Conservation (phyloP, 2,113 vertebrate genomes). For the Mormoops blainvillei region DNA sequence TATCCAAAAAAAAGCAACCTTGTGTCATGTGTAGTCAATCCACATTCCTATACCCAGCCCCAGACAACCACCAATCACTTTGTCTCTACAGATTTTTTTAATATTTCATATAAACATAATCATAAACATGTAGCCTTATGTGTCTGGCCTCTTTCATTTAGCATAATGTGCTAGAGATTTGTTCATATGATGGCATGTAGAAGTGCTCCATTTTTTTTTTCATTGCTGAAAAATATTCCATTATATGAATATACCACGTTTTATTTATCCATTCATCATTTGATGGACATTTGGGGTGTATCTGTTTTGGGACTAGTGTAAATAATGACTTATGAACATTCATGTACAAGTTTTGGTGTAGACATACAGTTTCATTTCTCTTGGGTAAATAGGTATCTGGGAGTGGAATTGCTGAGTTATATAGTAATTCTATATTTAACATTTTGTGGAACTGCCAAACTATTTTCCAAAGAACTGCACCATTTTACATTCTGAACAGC, state of each 20-base stretch:
- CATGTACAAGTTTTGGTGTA: not conserved
- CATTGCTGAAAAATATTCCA: not conserved
- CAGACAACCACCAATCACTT: constrained; percentile 6
- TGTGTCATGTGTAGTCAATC: not conserved
- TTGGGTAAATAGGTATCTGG: not conserved
- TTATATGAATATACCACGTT: not conserved
- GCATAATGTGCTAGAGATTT: not conserved
- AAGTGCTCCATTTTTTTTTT: not conserved
- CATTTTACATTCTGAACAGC: not conserved
- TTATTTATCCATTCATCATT: not conserved
- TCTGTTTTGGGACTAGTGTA: no score
- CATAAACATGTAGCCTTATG: not conserved
- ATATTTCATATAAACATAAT: not conserved
- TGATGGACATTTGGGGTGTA: not conserved
- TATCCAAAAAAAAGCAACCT: not conserved
- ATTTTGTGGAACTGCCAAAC: not conserved
- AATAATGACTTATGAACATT: no score
- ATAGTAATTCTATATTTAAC: not conserved
- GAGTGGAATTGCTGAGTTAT: not conserved
- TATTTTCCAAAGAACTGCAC: not conserved
- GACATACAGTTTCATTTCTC: constrained; percentile 20
- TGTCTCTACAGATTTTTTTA: not conserved
- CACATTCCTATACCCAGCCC: not conserved
- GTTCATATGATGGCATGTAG: not conserved
- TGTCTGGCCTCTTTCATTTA: not conserved